Conservation (phyloP, 1,140 invertebrate genomes). For the Hyles euphorbiae region DNA sequence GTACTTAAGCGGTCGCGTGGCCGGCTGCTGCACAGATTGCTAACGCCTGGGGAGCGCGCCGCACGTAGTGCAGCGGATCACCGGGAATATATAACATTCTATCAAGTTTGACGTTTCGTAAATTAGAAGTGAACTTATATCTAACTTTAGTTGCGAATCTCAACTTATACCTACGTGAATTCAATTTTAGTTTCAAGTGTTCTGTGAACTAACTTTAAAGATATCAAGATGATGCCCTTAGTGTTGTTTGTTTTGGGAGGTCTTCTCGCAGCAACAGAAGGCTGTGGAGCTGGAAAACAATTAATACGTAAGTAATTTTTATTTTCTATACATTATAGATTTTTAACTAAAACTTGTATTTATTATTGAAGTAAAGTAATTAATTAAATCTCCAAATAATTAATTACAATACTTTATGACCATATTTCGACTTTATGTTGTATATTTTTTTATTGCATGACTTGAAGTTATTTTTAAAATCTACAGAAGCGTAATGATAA, state of each 20-base stretch:
- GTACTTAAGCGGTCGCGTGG: slow-evolving; percentile 50
- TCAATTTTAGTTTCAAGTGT: slow-evolving; percentile 58
- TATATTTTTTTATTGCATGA: too few relatives aligned
- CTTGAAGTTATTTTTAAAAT: too few relatives aligned
- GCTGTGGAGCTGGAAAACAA: slow-evolving; percentile 60
- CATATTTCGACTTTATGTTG: too few relatives aligned
- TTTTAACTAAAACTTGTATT: too few relatives aligned
- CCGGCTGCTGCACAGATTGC: slow-evolving; percentile 46
- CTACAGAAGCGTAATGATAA: too few relatives aligned
- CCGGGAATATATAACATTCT: slow-evolving; percentile 35
- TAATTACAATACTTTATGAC: too few relatives aligned
- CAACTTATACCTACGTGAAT: slow-evolving; percentile 46
- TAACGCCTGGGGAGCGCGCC: slow-evolving; percentile 59
- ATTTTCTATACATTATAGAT: too few relatives aligned
- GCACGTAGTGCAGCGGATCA: slow-evolving; percentile 66
- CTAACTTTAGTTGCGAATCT: slow-evolving; percentile 67
- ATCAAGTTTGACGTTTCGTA: slow-evolving; percentile 68
- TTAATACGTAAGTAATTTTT: slow-evolving; percentile 58
- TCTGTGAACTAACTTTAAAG: slow-evolving; percentile 53
- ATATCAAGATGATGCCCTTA: slow-evolving; percentile 61
- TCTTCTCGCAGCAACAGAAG: slow-evolving; percentile 62
- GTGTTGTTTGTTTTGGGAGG: slow-evolving; percentile 70
- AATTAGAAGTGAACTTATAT: slow-evolving; percentile 54
- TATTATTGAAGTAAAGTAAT: too few relatives aligned
- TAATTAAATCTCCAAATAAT: too few relatives aligned